phyloP scores from a whole-genome alignment of 2,888 invertebrate genomes.

The Dexiosoma caninum region DNA sequence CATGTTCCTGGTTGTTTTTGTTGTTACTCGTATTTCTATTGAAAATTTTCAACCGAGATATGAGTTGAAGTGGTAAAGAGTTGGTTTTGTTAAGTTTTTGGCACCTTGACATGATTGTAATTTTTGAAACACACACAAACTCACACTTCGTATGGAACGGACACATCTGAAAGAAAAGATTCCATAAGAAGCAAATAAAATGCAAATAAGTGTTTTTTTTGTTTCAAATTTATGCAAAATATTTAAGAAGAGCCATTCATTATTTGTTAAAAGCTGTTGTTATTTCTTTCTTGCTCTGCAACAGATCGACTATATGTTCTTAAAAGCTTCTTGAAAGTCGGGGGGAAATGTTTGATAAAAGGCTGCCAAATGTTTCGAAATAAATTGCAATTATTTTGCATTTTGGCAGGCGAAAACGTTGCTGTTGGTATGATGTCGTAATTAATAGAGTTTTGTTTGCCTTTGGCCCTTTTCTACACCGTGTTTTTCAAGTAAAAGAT shows the following conservation, averaged over 20 bases:
- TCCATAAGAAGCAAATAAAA: slow-evolving; percentile 16
- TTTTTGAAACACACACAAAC: slow-evolving; percentile 26
- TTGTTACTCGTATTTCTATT: slow-evolving; percentile 26
- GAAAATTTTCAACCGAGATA: slow-evolving; percentile 15
- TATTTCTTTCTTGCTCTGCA: slow-evolving; percentile 13
- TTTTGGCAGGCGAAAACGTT: slow-evolving; percentile 43
- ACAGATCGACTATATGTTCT: not conserved
- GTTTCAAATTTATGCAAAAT: slow-evolving; percentile 37
- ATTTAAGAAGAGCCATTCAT: slow-evolving; percentile 37
- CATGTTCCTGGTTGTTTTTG: slow-evolving; percentile 58
- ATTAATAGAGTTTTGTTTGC: slow-evolving; percentile 44
- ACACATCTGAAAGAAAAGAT: slow-evolving; percentile 23
- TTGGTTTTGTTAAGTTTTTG: slow-evolving; percentile 57
- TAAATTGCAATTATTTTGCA: slow-evolving; percentile 45
- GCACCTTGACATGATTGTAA: slow-evolving; percentile 64
- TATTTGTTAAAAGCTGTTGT: slow-evolving; percentile 28
- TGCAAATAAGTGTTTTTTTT: not conserved
- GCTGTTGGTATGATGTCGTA: slow-evolving; percentile 38
- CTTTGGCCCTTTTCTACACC: not conserved
- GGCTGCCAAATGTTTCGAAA: slow-evolving; percentile 52
- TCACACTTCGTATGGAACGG: slow-evolving; percentile 9
- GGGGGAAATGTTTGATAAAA: slow-evolving; percentile 25
- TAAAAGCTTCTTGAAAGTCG: slow-evolving; percentile 27
- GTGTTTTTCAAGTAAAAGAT: not conserved
- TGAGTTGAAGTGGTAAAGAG: slow-evolving; percentile 40